A percentile compares a stretch with the other conserved stretches of the same genome.
Conservation (phyloP, 2,888 invertebrate species). For the Drosophila emarginata region DNA sequence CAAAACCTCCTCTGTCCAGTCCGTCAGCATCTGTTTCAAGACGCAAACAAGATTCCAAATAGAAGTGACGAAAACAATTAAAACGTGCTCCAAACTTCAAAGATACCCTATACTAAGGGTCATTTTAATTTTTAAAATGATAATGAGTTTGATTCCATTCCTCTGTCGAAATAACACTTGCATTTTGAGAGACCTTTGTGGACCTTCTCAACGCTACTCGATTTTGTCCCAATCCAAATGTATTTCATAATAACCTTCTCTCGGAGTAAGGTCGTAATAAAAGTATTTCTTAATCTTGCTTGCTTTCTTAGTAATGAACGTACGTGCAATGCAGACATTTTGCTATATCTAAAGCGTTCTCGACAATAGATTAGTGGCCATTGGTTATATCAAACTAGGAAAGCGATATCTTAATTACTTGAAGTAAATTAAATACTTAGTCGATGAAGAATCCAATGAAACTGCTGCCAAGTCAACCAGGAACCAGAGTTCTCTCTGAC, state of each 20-base stretch:
- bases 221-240: background rate
- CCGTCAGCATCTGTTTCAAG: conserved; percentile 24
- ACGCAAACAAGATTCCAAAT: background rate
- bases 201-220: no score
- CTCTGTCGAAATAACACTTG: no score
- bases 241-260: background rate
- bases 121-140: no score
- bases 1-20: conserved; percentile 46
- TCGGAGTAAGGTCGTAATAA: background rate
- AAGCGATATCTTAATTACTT: no score
- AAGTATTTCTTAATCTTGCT: background rate
- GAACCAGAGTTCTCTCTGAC: no score
- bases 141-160: no score
- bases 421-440: no score
- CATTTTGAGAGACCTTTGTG: no score
- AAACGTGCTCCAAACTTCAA: background rate
- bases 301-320: background rate
- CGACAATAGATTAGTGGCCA: background rate
- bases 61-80: background rate
- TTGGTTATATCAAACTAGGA: no score
- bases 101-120: background rate
- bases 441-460: no score
- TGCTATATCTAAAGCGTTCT: conserved; percentile 10
- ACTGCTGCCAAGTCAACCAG: no score
- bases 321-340: background rate